Conservation (phyloP, 2,888 invertebrate species). For the Argyra leucocephala region DNA sequence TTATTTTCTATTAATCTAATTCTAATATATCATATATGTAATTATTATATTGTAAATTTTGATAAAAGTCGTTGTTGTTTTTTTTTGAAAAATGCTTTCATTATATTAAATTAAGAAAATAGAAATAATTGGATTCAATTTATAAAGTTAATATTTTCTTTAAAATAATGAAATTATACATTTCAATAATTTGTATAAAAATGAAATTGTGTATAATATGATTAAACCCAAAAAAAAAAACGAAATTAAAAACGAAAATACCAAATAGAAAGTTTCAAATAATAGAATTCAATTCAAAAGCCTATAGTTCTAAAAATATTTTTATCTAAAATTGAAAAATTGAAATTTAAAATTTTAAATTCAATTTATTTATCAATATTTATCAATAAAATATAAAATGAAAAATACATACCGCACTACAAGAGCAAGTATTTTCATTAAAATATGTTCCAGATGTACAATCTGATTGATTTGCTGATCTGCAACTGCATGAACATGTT, state of each 20-base stretch:
- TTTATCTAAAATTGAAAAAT: too few relatives aligned
- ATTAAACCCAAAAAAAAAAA: neutral
- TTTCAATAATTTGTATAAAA: neutral
- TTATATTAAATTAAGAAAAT: too few relatives aligned
- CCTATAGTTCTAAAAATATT: too few relatives aligned
- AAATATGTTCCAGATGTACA: constrained; percentile 55
- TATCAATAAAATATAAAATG: neutral
- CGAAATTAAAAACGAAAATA: neutral
- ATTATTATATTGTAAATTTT: too few relatives aligned
- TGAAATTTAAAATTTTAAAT: too few relatives aligned
- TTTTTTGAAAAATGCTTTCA: too few relatives aligned
- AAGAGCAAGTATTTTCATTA: constrained; percentile 44
- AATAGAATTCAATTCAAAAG: neutral
- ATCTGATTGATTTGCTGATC: constrained; percentile 43
- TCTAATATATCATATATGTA: too few relatives aligned
- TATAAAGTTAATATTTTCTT: too few relatives aligned
- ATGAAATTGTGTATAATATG: neutral
- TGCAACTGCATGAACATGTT: constrained; percentile 53
- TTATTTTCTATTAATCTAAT: too few relatives aligned
- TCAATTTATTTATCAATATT: neutral
- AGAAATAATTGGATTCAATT: too few relatives aligned
- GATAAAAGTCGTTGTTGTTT: too few relatives aligned
- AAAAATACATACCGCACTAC: constrained; percentile 20
- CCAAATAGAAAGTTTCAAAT: neutral
- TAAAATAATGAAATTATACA: neutral